Evolutionary conservation across 1,140 invertebrate genomes (phyloP).

Genomic region (Heliconius eleuchia): DNA sequence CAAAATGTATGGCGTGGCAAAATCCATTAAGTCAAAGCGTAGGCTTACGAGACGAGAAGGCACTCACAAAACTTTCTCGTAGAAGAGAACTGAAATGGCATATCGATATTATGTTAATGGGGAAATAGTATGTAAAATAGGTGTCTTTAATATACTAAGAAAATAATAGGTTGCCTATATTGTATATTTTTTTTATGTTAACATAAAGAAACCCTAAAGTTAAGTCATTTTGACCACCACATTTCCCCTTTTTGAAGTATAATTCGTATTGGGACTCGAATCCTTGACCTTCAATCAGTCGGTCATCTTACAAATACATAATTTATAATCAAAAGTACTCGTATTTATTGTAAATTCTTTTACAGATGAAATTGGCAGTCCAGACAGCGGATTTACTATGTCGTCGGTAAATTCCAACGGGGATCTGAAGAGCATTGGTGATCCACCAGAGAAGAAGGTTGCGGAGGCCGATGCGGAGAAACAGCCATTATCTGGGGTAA

Average conservation of each 20-base stretch:
- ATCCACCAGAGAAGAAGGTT: slow-evolving; percentile 67
- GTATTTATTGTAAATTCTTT: slow-evolving; percentile 27
- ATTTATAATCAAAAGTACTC: not conserved
- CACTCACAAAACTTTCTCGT: not conserved
- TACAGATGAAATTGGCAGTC: slow-evolving; percentile 75
- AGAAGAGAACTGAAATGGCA: not conserved
- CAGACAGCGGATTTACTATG: slow-evolving; percentile 71
- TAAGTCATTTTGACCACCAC: too few relatives aligned
- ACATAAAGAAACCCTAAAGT: too few relatives aligned
- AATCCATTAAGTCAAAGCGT: slow-evolving; percentile 8
- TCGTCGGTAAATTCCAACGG: slow-evolving; percentile 75
- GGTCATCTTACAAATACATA: too few relatives aligned
- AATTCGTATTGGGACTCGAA: too few relatives aligned
- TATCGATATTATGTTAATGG: slow-evolving; percentile 12
- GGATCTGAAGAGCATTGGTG: slow-evolving; percentile 64
- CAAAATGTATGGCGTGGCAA: not conserved
- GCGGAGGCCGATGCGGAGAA: slow-evolving; percentile 69
- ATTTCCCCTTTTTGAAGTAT: too few relatives aligned
- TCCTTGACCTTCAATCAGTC: too few relatives aligned
- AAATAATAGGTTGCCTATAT: slow-evolving; percentile 1
- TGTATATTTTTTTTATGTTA: not conserved
- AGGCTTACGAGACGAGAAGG: not conserved
- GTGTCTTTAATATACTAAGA: not conserved
- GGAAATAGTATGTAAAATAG: slow-evolving; percentile 11
- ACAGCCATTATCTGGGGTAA: slow-evolving; percentile 72